Evolutionary conservation across 37 sponge, comb jelly and placozoan species (phyloP).

Genomic region (Petrosia ficiformis): DNA sequence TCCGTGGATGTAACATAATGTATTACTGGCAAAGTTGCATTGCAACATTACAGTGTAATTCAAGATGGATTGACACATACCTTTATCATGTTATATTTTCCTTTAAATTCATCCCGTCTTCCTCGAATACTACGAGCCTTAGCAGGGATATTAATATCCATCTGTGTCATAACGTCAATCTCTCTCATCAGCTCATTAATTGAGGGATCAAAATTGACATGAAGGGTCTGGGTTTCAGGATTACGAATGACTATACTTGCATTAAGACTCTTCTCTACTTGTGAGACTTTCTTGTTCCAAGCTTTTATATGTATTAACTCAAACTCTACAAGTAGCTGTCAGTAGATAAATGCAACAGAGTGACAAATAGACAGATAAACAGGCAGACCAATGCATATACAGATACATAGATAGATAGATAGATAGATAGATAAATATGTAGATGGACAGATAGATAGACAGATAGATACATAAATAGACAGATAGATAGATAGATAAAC

Average conservation of each 20-base stretch:
- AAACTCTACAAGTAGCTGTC: slow-evolving; percentile 89
- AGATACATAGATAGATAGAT: too few species aligned
- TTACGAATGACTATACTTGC: slow-evolving; percentile 79
- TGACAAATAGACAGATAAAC: too few species aligned
- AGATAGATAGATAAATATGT: too few species aligned
- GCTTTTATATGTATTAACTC: slow-evolving; percentile 79
- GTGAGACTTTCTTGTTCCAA: slow-evolving; percentile 70
- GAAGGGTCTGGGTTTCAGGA: slow-evolving; percentile 63
- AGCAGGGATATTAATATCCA: slow-evolving; percentile 67
- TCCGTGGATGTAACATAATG: too few species aligned
- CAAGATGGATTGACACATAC: slow-evolving; percentile 8
- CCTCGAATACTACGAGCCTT: background rate
- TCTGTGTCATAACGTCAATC: slow-evolving; percentile 58
- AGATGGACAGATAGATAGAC: background rate
- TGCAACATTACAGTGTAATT: too few species aligned
- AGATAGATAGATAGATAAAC: background rate
- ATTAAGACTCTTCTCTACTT: slow-evolving; percentile 64
- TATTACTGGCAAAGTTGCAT: too few species aligned
- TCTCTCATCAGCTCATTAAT: slow-evolving; percentile 87
- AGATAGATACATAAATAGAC: background rate
- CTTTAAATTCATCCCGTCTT: slow-evolving; percentile 15
- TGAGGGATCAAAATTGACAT: slow-evolving; percentile 85
- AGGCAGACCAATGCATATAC: too few species aligned
- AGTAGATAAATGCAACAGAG: too few species aligned
- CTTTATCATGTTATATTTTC: slow-evolving; percentile 1